A percentile compares a stretch with the other conserved stretches of the same genome.
These are phyloP conservation scores for Drosophila pandora DNA, from an alignment of 1,140 invertebrate genomes.

Conservation along the genomic window DNA sequence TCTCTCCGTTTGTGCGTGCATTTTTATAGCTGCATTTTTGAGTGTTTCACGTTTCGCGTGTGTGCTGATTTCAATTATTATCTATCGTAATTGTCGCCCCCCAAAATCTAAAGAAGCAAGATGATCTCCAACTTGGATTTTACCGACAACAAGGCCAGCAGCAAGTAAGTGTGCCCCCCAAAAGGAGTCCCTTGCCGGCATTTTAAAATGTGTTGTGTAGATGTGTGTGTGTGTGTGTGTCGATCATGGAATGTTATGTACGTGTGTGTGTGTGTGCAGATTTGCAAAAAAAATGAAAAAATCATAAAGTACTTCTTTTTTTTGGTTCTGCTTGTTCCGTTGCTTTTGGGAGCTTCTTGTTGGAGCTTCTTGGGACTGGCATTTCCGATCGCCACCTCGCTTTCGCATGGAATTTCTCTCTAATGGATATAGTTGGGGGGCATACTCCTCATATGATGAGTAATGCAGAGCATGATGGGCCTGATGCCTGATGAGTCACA, in stretches of 20 bases:
- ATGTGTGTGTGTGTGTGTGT: slow-evolving; percentile 32
- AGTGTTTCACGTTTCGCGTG: slow-evolving; percentile 34
- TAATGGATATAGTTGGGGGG: background rate
- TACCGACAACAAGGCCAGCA: slow-evolving; percentile 69
- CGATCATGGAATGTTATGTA: slow-evolving; percentile 1
- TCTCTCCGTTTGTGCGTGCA: slow-evolving; percentile 6
- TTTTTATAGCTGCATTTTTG: slow-evolving; percentile 19
- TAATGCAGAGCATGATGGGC: too few relatives aligned
- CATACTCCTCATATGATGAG: too few relatives aligned
- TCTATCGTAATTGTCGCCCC: slow-evolving; percentile 1
- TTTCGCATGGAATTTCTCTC: slow-evolving; percentile 3
- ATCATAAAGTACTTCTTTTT: slow-evolving; percentile 17
- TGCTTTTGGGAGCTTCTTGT: slow-evolving; percentile 1
- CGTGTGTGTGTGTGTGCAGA: slow-evolving; percentile 22
- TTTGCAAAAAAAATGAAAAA: slow-evolving; percentile 34
- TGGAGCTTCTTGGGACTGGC: slow-evolving; percentile 10
- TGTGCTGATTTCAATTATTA: slow-evolving; percentile 19
- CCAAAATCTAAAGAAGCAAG: slow-evolving; percentile 21
- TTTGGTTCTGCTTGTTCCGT: slow-evolving; percentile 8
- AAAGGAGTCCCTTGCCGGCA: slow-evolving; percentile 39
- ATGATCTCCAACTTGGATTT: slow-evolving; percentile 77
- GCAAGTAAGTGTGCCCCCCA: slow-evolving; percentile 68
- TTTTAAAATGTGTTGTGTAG: slow-evolving; percentile 15
- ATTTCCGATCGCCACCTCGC: slow-evolving; percentile 28
- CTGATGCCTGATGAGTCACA: too few relatives aligned